Percentiles rank a stretch among this genome's conserved stretches.
Evolutionary conservation across 2,113 vertebrate genomes (phyloP).

Genomic region (Protomyctophum bolini): DNA sequence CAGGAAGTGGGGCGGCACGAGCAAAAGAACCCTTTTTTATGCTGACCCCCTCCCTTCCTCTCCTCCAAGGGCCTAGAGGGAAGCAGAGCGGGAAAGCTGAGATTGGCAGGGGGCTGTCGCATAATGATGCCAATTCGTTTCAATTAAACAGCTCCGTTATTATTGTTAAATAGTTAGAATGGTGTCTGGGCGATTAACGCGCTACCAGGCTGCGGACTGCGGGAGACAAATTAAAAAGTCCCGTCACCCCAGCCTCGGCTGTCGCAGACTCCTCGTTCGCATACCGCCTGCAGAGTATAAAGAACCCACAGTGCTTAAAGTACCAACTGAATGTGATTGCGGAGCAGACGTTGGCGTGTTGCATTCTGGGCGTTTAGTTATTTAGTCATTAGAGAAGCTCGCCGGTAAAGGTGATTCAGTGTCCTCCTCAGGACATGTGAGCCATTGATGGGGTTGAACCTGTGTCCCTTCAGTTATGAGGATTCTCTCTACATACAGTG

Average conservation of each 20-base stretch:
- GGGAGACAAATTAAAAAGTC: slow-evolving; percentile 58
- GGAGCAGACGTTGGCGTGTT: no score
- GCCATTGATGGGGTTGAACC: neutral
- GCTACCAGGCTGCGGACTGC: slow-evolving; percentile 41
- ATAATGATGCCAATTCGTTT: slow-evolving; percentile 72
- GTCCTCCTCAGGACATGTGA: neutral
- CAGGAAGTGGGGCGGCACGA: neutral
- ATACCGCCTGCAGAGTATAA: slow-evolving; percentile 15
- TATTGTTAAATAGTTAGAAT: slow-evolving; percentile 62
- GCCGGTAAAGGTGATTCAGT: no score
- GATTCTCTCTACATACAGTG: neutral
- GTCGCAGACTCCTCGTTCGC: slow-evolving; percentile 19
- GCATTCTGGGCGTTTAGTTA: no score
- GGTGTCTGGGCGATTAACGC: slow-evolving; percentile 59
- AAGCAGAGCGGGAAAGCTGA: slow-evolving; percentile 5
- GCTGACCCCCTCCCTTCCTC: slow-evolving; percentile 3
- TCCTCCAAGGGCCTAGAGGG: slow-evolving; percentile 35
- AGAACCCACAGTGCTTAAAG: slow-evolving; percentile 24
- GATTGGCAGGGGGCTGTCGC: slow-evolving; percentile 59
- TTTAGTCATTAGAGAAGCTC: no score
- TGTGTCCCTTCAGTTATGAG: neutral
- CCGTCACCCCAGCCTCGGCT: slow-evolving; percentile 31
- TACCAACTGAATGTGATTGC: neutral
- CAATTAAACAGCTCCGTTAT: slow-evolving; percentile 67
- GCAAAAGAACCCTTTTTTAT: slow-evolving; percentile 1